Conservation (phyloP, 2,888 invertebrate species). For the Thymelicus lineola region DNA sequence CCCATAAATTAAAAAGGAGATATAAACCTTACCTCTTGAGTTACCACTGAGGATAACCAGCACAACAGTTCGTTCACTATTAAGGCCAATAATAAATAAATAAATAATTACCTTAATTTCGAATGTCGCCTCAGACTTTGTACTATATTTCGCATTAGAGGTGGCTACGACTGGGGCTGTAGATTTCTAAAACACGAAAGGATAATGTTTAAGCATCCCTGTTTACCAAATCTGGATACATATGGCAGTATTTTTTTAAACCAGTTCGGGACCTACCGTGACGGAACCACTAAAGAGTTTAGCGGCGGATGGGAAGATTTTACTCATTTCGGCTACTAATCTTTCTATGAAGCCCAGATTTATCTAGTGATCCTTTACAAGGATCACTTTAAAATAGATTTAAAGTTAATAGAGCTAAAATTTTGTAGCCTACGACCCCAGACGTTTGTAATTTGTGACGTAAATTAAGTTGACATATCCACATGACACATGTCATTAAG, state of each 20-base stretch:
- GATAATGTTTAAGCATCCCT: constrained; percentile 13
- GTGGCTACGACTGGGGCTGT: constrained; percentile 61
- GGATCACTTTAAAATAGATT: constrained; percentile 52
- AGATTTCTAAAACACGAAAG: constrained; percentile 67
- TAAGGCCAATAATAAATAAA: background rate
- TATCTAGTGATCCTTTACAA: constrained; percentile 56
- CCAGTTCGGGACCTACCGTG: constrained; percentile 58
- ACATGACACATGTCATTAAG: constrained; percentile 40
- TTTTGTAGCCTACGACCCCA: constrained; percentile 40
- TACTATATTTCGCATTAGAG: constrained; percentile 83
- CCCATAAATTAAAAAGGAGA: background rate
- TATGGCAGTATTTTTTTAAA: constrained; percentile 24
- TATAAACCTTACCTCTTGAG: background rate
- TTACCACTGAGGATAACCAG: background rate
- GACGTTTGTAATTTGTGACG: constrained; percentile 21
- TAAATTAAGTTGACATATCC: constrained; percentile 1
- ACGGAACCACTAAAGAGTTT: constrained; percentile 67
- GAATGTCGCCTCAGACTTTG: constrained; percentile 86
- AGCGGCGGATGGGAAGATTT: constrained; percentile 68
- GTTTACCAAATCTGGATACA: constrained; percentile 4
- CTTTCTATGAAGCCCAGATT: constrained; percentile 71
- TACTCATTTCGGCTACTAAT: constrained; percentile 70
- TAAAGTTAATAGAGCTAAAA: constrained; percentile 24
- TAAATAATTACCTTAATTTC: constrained; percentile 83
- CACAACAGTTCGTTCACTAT: background rate